These are phyloP conservation scores for Babylonia areolata DNA, from an alignment of 1,140 invertebrate species.

Conservation along the genomic window DNA sequence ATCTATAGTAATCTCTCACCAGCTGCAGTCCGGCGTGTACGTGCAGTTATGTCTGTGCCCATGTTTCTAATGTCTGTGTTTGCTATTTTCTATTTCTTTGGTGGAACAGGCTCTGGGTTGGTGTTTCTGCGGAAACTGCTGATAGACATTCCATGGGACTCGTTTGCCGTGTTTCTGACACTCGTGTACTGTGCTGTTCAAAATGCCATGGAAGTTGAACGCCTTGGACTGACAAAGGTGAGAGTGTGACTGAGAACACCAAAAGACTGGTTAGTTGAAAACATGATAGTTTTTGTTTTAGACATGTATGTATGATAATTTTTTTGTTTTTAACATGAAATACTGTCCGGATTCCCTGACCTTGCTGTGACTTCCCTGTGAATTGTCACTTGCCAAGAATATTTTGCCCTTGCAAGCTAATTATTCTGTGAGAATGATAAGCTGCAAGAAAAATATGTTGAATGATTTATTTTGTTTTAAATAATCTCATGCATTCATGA, in stretches of 20 bases:
- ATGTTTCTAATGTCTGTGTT: conserved; percentile 86
- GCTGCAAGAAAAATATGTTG: no score
- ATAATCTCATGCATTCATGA: no score
- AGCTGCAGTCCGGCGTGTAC: conserved; percentile 78
- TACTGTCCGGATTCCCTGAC: no score
- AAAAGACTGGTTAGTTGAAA: not conserved
- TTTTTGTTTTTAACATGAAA: no score
- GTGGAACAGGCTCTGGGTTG: conserved; percentile 83
- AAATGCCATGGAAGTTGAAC: conserved; percentile 39
- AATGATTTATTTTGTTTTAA: no score
- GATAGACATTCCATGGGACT: conserved; percentile 42
- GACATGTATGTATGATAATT: no score
- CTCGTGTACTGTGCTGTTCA: conserved; percentile 39
- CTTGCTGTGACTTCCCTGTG: no score
- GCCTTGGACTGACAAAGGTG: conserved; percentile 22
- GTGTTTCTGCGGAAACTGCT: conserved; percentile 79
- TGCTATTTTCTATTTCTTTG: conserved; percentile 92
- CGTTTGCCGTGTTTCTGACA: conserved; percentile 6
- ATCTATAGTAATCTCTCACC: conserved; percentile 41
- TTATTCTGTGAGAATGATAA: no score
- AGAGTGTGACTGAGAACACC: not conserved
- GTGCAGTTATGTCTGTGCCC: conserved; percentile 83
- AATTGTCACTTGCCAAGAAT: no score
- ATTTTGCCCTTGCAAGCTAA: no score
- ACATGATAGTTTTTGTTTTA: not conserved